These are phyloP conservation scores for Xenus cinereus DNA, from an alignment of 2,113 vertebrate genomes.

Conservation along the genomic window DNA sequence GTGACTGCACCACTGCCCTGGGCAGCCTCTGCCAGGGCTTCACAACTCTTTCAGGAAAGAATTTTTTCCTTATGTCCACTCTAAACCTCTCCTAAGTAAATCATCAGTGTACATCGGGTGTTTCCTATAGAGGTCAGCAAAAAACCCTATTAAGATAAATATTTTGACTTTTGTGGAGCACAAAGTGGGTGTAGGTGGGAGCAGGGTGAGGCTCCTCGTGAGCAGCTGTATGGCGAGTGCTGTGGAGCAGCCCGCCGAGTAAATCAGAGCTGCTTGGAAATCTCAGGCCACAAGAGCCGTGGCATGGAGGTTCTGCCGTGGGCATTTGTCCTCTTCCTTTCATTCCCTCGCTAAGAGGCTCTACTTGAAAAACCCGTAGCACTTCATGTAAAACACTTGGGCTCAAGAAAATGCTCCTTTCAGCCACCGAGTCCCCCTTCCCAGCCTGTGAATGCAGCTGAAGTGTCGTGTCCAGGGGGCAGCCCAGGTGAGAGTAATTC, in stretches of 20 bases:
- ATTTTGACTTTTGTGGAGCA: not conserved
- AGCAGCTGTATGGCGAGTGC: not conserved
- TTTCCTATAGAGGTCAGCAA: not conserved
- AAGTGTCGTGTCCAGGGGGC: not conserved
- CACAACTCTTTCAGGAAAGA: not conserved
- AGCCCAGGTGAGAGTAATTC: not conserved
- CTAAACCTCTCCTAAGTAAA: not conserved
- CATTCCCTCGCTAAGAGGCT: not conserved
- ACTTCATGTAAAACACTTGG: not conserved
- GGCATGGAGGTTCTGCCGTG: not conserved
- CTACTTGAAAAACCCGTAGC: not conserved
- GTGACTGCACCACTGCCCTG: not conserved
- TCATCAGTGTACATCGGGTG: accelerated
- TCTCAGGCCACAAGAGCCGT: not conserved
- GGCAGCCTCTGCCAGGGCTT: not conserved
- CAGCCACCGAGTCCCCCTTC: not conserved
- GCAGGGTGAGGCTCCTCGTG: not conserved
- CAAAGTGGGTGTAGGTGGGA: not conserved
- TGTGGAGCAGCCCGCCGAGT: not conserved
- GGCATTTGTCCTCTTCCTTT: not conserved
- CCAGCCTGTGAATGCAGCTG: not conserved
- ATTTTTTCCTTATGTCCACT: not conserved
- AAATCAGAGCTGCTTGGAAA: not conserved
- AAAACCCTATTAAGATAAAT: not conserved
- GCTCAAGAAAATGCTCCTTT: not conserved